Evolutionary conservation across 2,888 invertebrate species (phyloP).

Genomic region (Cataglyphis altisquamis): DNA sequence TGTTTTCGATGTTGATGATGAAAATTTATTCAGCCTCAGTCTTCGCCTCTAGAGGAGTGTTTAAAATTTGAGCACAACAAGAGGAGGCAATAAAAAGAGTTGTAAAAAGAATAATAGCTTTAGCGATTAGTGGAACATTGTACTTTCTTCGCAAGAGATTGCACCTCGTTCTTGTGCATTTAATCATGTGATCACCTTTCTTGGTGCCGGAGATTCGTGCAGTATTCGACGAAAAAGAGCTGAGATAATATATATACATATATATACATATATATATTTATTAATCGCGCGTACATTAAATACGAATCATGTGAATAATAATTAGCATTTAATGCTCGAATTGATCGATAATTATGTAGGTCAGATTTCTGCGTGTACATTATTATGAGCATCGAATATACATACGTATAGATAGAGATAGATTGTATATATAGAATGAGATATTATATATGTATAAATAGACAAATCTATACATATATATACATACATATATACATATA

Average conservation of each 20-base stretch:
- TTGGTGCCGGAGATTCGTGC: conserved; percentile 58
- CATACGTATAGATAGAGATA: conserved; percentile 73
- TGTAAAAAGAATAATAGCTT: conserved; percentile 47
- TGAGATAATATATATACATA: conserved; percentile 76
- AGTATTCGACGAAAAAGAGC: conserved; percentile 78
- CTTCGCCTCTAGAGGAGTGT: neutral
- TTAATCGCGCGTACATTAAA: conserved; percentile 67
- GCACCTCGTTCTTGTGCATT: conserved; percentile 71
- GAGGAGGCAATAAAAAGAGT: conserved; percentile 16
- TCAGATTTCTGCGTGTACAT: conserved; percentile 83
- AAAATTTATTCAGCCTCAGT: conserved; percentile 45
- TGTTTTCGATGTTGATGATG: conserved; percentile 37
- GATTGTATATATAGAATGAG: conserved; percentile 75
- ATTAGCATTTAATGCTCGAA: conserved; percentile 56
- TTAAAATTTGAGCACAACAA: neutral
- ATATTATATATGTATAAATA: conserved; percentile 74
- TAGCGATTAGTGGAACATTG: conserved; percentile 50
- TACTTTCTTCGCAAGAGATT: conserved; percentile 46
- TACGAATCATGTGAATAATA: conserved; percentile 78
- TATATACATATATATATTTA: conserved; percentile 75
- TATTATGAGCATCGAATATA: conserved; percentile 74
- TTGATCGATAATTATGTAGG: conserved; percentile 67
- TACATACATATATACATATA: conserved; percentile 63
- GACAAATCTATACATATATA: conserved; percentile 68
- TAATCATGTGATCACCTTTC: conserved; percentile 77